A percentile compares a stretch with the other conserved stretches of the same genome.
phyloP scores from a whole-genome alignment of 2,797 vertebrate species.

The Hippoglossus hippoglossus region DNA sequence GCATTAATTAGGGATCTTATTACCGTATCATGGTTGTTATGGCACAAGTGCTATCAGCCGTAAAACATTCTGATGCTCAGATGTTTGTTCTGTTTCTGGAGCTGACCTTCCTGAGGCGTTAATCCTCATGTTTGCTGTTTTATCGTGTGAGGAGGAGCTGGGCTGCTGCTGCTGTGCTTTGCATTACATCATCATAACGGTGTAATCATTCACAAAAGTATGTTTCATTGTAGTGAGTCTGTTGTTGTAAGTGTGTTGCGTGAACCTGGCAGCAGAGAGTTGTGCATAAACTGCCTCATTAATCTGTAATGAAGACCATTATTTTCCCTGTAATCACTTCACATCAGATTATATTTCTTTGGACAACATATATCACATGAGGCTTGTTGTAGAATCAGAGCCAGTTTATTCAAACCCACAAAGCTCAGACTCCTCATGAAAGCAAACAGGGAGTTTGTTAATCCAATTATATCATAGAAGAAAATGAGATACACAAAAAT shows the following conservation, averaged over 20 bases:
- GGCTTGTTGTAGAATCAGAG: background rate
- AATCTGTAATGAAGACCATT: constrained; percentile 33
- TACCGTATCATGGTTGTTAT: constrained; percentile 7
- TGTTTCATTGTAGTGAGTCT: constrained; percentile 12
- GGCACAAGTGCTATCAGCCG: background rate
- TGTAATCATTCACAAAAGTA: constrained; percentile 26
- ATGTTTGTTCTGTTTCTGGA: constrained; percentile 37
- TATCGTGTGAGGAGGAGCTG: background rate
- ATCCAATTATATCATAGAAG: no score
- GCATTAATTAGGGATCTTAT: constrained; percentile 23
- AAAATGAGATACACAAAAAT: no score
- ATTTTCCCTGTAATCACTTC: constrained; percentile 25
- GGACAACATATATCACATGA: background rate
- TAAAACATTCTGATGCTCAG: constrained; percentile 24
- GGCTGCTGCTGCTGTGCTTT: constrained; percentile 13
- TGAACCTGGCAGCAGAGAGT: constrained; percentile 5
- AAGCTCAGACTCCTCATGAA: no score
- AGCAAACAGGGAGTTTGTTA: no score
- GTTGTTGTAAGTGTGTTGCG: background rate
- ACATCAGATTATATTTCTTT: constrained; percentile 11
- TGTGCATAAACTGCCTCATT: constrained; percentile 6
- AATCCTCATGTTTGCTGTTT: constrained; percentile 23
- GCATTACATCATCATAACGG: constrained; percentile 24
- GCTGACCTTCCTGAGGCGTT: constrained; percentile 36
- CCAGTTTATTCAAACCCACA: no score